A percentile compares a stretch with the other conserved stretches of the same genome.
phyloP scores from a whole-genome alignment of 1,140 invertebrate genomes.

The Dreissena rostriformis region DNA sequence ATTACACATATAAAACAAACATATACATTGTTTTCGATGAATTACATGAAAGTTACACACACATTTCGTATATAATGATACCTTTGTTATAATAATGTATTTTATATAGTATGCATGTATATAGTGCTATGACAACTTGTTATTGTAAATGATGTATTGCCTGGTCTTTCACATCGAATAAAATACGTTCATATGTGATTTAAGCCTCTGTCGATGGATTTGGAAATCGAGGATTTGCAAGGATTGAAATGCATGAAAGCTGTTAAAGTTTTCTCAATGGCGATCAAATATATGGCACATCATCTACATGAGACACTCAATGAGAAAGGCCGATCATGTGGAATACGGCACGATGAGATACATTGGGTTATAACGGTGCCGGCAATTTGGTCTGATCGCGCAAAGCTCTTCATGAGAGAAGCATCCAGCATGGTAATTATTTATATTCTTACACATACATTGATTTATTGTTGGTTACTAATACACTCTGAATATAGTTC shows the following conservation, averaged over 20 bases:
- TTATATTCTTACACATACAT: neutral
- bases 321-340: neutral
- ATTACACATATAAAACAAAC: too few species aligned
- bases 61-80: too few species aligned
- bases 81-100: too few species aligned
- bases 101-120: too few species aligned
- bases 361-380: conserved; percentile 47
- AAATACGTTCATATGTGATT: neutral
- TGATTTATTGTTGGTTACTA: neutral
- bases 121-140: neutral
- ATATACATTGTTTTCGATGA: too few species aligned
- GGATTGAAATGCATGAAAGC: conserved; percentile 24
- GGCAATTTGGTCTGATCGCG: conserved; percentile 38
- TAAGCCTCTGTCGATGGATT: conserved; percentile 22
- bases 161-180: neutral
- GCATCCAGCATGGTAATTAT: conserved; percentile 2
- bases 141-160: neutral
- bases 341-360: conserved; percentile 3
- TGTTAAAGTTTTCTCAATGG: conserved; percentile 23
- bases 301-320: conserved; percentile 22
- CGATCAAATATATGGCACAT: conserved; percentile 28
- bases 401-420: conserved; percentile 35
- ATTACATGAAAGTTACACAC: too few species aligned
- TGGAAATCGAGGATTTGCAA: conserved; percentile 34
- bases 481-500: neutral